Conservation (phyloP, 1,140 invertebrate genomes). For the Cotesia typhae region DNA sequence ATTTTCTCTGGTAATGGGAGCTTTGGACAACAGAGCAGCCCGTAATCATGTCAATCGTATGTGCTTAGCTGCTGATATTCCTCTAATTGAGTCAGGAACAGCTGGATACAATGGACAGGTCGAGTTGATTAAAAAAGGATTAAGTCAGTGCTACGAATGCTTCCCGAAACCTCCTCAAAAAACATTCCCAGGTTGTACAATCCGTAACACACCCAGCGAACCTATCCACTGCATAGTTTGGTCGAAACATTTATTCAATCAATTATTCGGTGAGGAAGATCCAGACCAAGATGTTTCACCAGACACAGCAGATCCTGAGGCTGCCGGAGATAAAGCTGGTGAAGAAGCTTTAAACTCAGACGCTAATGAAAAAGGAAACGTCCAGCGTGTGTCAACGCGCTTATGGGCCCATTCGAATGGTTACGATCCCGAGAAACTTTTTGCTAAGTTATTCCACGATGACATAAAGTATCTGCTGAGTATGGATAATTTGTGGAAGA, state of each 20-base stretch:
- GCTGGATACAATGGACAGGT: slow-evolving; percentile 96
- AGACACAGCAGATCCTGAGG: slow-evolving; percentile 93
- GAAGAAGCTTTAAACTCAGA: slow-evolving; percentile 63
- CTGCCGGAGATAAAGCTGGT: slow-evolving; percentile 70
- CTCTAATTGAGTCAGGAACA: slow-evolving; percentile 96
- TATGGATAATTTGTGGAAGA: slow-evolving; percentile 95
- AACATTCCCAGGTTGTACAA: slow-evolving; percentile 97
- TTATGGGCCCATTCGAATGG: slow-evolving; percentile 85
- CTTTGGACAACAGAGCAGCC: slow-evolving; percentile 95
- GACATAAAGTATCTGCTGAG: slow-evolving; percentile 95
- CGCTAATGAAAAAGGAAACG: slow-evolving; percentile 73
- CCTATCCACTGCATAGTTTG: slow-evolving; percentile 99
- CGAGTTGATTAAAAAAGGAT: slow-evolving; percentile 85
- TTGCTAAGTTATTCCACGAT: slow-evolving; percentile 91
- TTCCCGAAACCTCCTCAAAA: slow-evolving; percentile 90
- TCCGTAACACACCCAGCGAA: slow-evolving; percentile 99
- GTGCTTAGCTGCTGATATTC: slow-evolving; percentile 94
- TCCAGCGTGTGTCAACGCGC: slow-evolving; percentile 85
- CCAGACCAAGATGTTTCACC: slow-evolving; percentile 98
- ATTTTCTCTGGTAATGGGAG: slow-evolving; percentile 95
- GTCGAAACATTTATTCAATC: slow-evolving; percentile 99
- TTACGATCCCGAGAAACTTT: slow-evolving; percentile 86
- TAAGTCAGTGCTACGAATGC: slow-evolving; percentile 98
- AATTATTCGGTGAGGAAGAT: slow-evolving; percentile 96
- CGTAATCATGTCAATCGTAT: slow-evolving; percentile 99